Conservation (phyloP, 2,888 invertebrate genomes). For the Cartodere bifasciata region DNA sequence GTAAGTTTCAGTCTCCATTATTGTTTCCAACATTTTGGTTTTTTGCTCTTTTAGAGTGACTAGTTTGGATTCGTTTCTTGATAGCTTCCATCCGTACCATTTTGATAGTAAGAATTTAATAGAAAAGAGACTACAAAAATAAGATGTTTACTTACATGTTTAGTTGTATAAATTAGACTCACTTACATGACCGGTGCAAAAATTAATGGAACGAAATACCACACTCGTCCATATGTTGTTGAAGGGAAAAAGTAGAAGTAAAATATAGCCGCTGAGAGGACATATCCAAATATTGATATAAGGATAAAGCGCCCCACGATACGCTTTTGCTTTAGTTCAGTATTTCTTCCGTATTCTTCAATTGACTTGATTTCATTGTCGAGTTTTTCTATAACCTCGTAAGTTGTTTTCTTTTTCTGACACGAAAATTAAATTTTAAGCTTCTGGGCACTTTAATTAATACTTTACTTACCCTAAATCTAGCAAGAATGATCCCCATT, state of each 20-base stretch:
- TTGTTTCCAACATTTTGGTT: constrained; percentile 81
- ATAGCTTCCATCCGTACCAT: constrained; percentile 77
- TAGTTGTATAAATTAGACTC: constrained; percentile 1
- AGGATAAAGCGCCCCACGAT: constrained; percentile 67
- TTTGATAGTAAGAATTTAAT: constrained; percentile 70
- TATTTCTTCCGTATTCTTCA: constrained; percentile 66
- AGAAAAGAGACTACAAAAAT: constrained; percentile 54
- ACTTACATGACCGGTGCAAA: constrained; percentile 76
- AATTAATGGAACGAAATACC: constrained; percentile 67
- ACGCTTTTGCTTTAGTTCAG: constrained; percentile 68
- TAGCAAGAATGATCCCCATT: constrained; percentile 55
- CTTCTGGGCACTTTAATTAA: not conserved
- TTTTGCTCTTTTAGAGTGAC: constrained; percentile 65
- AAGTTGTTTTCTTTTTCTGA: constrained; percentile 44
- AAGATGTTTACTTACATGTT: not conserved
- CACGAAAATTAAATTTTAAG: constrained; percentile 16
- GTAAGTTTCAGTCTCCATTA: constrained; percentile 96
- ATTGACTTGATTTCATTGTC: constrained; percentile 70
- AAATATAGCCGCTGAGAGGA: constrained; percentile 58
- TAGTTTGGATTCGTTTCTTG: constrained; percentile 63
- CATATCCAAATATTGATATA: constrained; percentile 55
- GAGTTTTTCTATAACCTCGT: constrained; percentile 51
- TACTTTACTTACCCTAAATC: constrained; percentile 52
- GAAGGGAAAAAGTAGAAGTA: constrained; percentile 72
- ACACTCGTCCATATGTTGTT: constrained; percentile 56